Evolutionary conservation across 2,888 invertebrate genomes (phyloP), one percentile per base, ranked within the genome.

Genomic region (Meteorus colon): DNA sequence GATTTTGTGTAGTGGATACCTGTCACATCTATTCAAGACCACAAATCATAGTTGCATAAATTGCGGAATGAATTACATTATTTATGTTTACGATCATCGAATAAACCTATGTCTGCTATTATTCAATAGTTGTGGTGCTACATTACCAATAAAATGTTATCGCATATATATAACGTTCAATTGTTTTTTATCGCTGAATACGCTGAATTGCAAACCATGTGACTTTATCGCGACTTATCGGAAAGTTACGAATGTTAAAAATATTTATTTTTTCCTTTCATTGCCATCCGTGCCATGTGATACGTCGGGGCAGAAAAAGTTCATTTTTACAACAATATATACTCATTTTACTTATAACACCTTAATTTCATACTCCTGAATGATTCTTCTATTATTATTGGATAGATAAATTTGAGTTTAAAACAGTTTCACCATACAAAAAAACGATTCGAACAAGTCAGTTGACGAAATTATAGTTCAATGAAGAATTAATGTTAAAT

Each of bases 181-280:
- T 19, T 55, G 55, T 55, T 55, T 55, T 55, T 55, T 55, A 19
- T 55, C 19, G 8, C 5, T 55, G 8, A n/a, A 55, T 19, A 55
- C 4, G n/a, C 55, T n/a, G 10, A 24, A n/a, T 55, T 19, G 19
- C 19, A 55, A 55, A 19, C 19, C 55, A 55, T 19, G 19, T 55
- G 55, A 55, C 19, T 55, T 19, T 41, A 12, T 2, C 41, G 8
- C 41, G 48, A n/a, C 48, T 16, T 48, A 48, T 48, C 48, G n/a
- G 1, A 5, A 48, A 48, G 48, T 48, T 1, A 48, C 16, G 10
- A 48, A 14, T 48, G n/a, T n/a, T 48, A 5, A 16, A n/a, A 14
- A 89, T 90, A 48, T 92, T 92, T 41, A 94, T 90, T 76, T 93
- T 92, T 2, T 90, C 90, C 84, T 92, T 91, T n/a, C 93, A 91